Evolutionary conservation across 2,797 vertebrate genomes (phyloP).

Genomic region (Hippopotamyrus pictus): DNA sequence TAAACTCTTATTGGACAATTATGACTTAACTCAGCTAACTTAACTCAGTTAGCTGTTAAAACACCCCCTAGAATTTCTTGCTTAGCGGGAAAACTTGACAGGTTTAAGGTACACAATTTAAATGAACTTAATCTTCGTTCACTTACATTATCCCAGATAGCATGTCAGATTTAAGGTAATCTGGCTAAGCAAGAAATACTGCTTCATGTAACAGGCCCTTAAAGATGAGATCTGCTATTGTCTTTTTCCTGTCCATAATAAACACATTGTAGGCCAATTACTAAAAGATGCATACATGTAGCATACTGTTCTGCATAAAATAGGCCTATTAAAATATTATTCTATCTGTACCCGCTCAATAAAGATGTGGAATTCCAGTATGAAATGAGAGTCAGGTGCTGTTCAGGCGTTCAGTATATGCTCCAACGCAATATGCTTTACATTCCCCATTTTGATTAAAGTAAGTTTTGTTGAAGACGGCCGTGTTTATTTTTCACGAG

Average conservation of each 20-base stretch:
- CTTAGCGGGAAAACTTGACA: background rate
- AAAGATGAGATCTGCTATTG: background rate
- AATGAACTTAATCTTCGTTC: background rate
- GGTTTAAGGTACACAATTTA: background rate
- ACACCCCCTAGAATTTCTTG: background rate
- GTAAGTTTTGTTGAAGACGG: constrained; percentile 26
- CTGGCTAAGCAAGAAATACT: background rate
- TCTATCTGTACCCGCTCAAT: background rate
- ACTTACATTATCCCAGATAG: background rate
- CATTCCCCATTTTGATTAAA: constrained; percentile 53
- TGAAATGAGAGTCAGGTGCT: background rate
- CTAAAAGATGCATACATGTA: background rate
- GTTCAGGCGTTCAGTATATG: background rate
- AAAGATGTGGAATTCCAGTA: background rate
- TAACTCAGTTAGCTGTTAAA: no score
- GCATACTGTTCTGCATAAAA: background rate
- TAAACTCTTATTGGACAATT: background rate
- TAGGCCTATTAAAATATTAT: no score
- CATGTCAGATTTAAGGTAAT: no score
- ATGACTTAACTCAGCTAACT: background rate
- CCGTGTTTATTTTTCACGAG: constrained; percentile 44
- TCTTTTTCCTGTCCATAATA: background rate
- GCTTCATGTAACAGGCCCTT: background rate
- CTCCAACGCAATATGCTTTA: constrained; percentile 9
- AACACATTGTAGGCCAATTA: background rate